Evolutionary conservation across 1,140 invertebrate genomes (phyloP).

Genomic region (Dendroctonus valens): DNA sequence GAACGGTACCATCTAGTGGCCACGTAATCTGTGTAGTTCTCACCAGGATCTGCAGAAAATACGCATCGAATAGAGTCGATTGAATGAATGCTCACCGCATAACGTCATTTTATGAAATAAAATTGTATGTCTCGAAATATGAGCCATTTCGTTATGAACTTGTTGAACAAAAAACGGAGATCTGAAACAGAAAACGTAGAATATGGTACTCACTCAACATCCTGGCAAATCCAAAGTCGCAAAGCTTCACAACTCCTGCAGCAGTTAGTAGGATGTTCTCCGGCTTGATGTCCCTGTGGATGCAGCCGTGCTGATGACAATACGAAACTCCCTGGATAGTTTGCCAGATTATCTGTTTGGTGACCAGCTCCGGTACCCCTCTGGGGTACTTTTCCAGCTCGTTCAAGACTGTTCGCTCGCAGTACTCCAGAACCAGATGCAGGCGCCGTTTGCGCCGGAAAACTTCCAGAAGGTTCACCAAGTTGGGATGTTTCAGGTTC

Average conservation of each 20-base stretch:
- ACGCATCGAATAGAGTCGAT: not conserved
- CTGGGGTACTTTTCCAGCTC: constrained; percentile 82
- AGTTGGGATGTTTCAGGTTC: constrained; percentile 98
- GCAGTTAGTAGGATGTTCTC: constrained; percentile 98
- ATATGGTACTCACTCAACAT: constrained; percentile 78
- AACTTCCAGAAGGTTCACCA: constrained; percentile 97
- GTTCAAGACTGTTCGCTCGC: constrained; percentile 94
- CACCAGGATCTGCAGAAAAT: constrained; percentile 69
- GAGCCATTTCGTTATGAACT: too few relatives aligned
- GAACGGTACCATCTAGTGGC: constrained; percentile 98
- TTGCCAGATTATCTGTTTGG: constrained; percentile 93
- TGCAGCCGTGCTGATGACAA: constrained; percentile 95
- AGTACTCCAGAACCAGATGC: constrained; percentile 98
- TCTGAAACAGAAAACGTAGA: too few relatives aligned
- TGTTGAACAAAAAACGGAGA: too few relatives aligned
- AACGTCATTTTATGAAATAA: too few relatives aligned
- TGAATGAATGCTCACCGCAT: too few relatives aligned
- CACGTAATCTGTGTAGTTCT: constrained; percentile 99
- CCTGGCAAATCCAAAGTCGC: constrained; percentile 98
- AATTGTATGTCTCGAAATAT: too few relatives aligned
- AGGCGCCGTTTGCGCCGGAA: constrained; percentile 94
- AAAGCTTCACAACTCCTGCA: constrained; percentile 93
- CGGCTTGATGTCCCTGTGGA: constrained; percentile 97
- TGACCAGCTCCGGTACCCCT: constrained; percentile 82
- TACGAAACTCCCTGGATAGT: constrained; percentile 92